A percentile compares a stretch with the other conserved stretches of the same genome.
Evolutionary conservation across 2,797 vertebrate genomes (phyloP).

Genomic region (Cyclura pinguis): DNA sequence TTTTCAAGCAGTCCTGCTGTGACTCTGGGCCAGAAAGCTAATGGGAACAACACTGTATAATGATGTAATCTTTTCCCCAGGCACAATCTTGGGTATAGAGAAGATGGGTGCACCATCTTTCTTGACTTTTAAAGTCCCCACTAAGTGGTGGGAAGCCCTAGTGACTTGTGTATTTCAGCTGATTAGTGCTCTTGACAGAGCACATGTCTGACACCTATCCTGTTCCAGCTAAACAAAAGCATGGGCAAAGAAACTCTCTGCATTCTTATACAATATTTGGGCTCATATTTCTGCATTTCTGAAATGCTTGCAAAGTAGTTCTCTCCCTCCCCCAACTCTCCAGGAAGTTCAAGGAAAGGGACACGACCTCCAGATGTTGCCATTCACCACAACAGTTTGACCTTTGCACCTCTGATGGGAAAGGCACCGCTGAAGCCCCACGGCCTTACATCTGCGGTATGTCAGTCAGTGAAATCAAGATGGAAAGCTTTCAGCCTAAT

Average conservation of each 20-base stretch:
- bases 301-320: background rate
- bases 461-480: slow-evolving; percentile 46
- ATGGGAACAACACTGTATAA: background rate
- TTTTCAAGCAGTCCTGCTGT: background rate
- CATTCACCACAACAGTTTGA: slow-evolving; percentile 59
- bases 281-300: slow-evolving; percentile 11
- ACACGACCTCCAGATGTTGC: slow-evolving; percentile 13
- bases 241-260: background rate
- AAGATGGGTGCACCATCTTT: background rate
- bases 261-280: background rate
- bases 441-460: slow-evolving; percentile 42
- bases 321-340: background rate
- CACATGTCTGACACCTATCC: background rate
- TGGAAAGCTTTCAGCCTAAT: slow-evolving; percentile 5
- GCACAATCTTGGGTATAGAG: background rate
- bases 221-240: background rate
- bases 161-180: background rate
- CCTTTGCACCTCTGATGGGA: slow-evolving; percentile 47
- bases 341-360: slow-evolving; percentile 18
- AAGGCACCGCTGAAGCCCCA: slow-evolving; percentile 43
- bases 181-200: background rate
- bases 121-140: background rate
- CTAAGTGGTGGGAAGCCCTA: background rate
- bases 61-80: background rate
- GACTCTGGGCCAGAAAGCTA: background rate